These are phyloP conservation scores for Gulo gulo DNA, from an alignment of 2,113 vertebrate genomes.

Conservation along the genomic window DNA sequence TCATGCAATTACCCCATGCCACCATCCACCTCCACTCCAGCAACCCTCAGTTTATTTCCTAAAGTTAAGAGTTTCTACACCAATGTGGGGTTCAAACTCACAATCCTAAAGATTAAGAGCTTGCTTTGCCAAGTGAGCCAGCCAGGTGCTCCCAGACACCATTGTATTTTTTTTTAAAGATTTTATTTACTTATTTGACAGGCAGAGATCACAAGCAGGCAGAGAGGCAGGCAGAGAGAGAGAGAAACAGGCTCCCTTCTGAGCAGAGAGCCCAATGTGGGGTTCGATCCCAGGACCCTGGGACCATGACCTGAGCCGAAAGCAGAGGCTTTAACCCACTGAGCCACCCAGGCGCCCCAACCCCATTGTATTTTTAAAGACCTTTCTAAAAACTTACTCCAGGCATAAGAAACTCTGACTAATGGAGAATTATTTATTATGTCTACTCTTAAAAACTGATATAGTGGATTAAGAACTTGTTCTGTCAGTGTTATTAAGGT, in stretches of 20 bases:
- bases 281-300: too few species aligned
- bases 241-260: too few species aligned
- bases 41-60: not conserved
- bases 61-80: not conserved
- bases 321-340: too few species aligned
- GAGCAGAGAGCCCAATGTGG: too few species aligned
- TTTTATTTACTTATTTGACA: too few species aligned
- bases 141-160: not conserved
- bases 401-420: not conserved
- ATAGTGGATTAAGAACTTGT: not conserved
- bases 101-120: not conserved
- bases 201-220: too few species aligned
- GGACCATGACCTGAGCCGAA: too few species aligned
- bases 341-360: not conserved
- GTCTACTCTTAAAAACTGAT: not conserved
- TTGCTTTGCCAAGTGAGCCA: not conserved
- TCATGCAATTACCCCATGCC: not conserved
- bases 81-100: not conserved
- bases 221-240: too few species aligned
- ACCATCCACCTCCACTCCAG: not conserved
- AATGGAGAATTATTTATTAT: not conserved
- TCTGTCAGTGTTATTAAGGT: not conserved
- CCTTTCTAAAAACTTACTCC: not conserved
- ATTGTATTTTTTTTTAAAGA: too few species aligned
- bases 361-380: not conserved